These are phyloP conservation scores for Drosophila miranda DNA, from an alignment of 1,140 invertebrate species.

Conservation along the genomic window DNA sequence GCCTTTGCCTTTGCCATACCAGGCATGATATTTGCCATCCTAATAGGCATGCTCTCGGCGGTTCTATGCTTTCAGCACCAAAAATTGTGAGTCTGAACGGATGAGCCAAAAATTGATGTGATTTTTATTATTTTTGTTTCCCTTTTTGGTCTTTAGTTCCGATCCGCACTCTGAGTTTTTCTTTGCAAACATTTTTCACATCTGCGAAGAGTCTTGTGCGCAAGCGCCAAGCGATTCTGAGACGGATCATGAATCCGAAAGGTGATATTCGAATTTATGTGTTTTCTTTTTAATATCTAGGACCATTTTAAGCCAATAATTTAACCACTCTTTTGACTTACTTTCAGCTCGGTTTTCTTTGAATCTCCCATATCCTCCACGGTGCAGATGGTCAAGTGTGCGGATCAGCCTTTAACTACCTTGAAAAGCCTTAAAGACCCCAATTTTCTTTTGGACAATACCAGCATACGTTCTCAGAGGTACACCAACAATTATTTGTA, in stretches of 20 bases:
- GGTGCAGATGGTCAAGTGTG: slow-evolving; percentile 82
- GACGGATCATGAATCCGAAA: slow-evolving; percentile 58
- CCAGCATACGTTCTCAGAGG: slow-evolving; percentile 76
- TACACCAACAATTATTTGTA: slow-evolving; percentile 1
- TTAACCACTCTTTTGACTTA: not conserved
- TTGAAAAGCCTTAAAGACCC: slow-evolving; percentile 80
- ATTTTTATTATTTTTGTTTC: slow-evolving; percentile 31
- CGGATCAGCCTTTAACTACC: slow-evolving; percentile 75
- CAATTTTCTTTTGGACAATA: slow-evolving; percentile 74
- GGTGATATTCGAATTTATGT: slow-evolving; percentile 16
- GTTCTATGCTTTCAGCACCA: slow-evolving; percentile 90
- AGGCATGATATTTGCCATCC: slow-evolving; percentile 86
- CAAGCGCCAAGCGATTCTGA: slow-evolving; percentile 49
- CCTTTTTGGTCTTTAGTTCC: slow-evolving; percentile 52
- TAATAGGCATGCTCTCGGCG: slow-evolving; percentile 87
- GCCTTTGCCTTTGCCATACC: slow-evolving; percentile 88
- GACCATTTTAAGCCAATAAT: too few species aligned
- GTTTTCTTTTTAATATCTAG: not conserved
- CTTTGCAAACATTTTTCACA: slow-evolving; percentile 81
- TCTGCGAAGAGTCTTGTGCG: slow-evolving; percentile 77
- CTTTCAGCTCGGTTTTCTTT: slow-evolving; percentile 47
- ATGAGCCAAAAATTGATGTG: not conserved
- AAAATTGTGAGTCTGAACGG: slow-evolving; percentile 87
- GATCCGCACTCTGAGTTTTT: slow-evolving; percentile 81
- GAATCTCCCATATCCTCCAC: slow-evolving; percentile 70